phyloP scores from a whole-genome alignment of 2,797 vertebrate genomes.

The Spea hammondii region DNA sequence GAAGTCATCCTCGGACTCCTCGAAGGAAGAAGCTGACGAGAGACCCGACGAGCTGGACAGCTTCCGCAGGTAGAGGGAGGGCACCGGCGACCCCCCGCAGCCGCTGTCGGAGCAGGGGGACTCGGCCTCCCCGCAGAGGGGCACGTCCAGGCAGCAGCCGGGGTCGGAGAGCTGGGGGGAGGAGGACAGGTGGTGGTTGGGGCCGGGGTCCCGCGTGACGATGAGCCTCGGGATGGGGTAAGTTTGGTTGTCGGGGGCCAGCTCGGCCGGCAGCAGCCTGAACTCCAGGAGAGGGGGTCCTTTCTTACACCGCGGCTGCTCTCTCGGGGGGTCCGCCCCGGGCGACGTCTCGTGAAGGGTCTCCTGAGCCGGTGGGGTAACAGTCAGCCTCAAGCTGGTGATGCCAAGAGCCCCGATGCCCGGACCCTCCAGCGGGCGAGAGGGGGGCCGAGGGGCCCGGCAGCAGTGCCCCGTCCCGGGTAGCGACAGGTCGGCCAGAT shows the following conservation, averaged over 20 bases:
- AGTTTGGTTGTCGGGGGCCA: slow-evolving; percentile 52
- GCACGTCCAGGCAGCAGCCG: slow-evolving; percentile 64
- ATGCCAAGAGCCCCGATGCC: slow-evolving; percentile 3
- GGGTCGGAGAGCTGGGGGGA: slow-evolving; percentile 50
- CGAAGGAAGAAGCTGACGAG: slow-evolving; percentile 86
- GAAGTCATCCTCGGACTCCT: slow-evolving; percentile 87
- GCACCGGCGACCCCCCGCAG: slow-evolving; percentile 77
- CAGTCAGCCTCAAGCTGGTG: slow-evolving; percentile 16
- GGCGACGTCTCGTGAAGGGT: not conserved
- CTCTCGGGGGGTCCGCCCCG: not conserved
- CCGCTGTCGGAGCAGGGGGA: slow-evolving; percentile 78
- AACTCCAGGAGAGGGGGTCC: slow-evolving; percentile 10
- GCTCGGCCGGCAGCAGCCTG: slow-evolving; percentile 25
- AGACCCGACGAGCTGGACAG: slow-evolving; percentile 78
- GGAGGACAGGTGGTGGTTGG: slow-evolving; percentile 52
- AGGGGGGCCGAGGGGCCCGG: not conserved
- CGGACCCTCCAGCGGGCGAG: not conserved
- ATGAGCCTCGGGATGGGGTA: slow-evolving; percentile 83
- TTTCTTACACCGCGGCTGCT: not conserved
- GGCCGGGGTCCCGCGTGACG: slow-evolving; percentile 77
- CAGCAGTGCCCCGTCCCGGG: not conserved
- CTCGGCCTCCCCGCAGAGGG: slow-evolving; percentile 65
- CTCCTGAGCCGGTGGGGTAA: slow-evolving; percentile 23
- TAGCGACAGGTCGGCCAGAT: not conserved
- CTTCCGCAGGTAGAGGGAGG: slow-evolving; percentile 71